Evolutionary conservation across 2,113 vertebrate species (phyloP).

Genomic region (Gambusia affinis): DNA sequence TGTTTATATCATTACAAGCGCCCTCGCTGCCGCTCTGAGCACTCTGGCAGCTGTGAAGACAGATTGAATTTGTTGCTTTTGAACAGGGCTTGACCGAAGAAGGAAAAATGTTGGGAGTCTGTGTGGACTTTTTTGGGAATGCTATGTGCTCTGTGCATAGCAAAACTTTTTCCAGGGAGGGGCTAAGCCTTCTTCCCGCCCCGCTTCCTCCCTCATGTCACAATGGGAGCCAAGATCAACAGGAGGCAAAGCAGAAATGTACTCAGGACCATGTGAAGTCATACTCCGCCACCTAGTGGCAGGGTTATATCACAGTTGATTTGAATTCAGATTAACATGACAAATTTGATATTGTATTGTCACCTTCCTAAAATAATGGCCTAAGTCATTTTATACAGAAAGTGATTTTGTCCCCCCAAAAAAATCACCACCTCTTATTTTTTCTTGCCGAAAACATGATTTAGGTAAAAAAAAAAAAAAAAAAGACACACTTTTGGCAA

Average conservation of each 20-base stretch:
- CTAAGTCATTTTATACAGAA: too few species aligned
- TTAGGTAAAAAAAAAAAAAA: too few species aligned
- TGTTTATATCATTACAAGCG: slow-evolving; percentile 10
- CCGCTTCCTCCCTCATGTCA: slow-evolving; percentile 20
- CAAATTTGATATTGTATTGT: neutral
- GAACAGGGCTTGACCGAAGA: slow-evolving; percentile 29
- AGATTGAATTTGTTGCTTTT: slow-evolving; percentile 44
- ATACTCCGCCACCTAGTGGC: slow-evolving; percentile 62
- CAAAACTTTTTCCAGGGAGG: slow-evolving; percentile 55
- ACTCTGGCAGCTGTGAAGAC: slow-evolving; percentile 33
- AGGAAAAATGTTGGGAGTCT: slow-evolving; percentile 24
- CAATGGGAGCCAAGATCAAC: slow-evolving; percentile 56
- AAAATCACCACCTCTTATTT: too few species aligned
- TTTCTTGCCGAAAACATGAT: too few species aligned
- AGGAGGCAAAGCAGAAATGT: slow-evolving; percentile 10
- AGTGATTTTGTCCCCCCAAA: too few species aligned
- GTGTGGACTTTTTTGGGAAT: slow-evolving; percentile 67
- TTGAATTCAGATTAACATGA: neutral
- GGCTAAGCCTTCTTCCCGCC: slow-evolving; percentile 53
- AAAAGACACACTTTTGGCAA: too few species aligned
- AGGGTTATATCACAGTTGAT: neutral
- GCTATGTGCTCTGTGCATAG: slow-evolving; percentile 48
- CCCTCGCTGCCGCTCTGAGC: slow-evolving; percentile 7
- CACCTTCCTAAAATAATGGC: too few species aligned
- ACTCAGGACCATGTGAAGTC: neutral